These are phyloP conservation scores for Oenanthe oenanthe DNA, from an alignment of 2,113 vertebrate species.

Conservation along the genomic window DNA sequence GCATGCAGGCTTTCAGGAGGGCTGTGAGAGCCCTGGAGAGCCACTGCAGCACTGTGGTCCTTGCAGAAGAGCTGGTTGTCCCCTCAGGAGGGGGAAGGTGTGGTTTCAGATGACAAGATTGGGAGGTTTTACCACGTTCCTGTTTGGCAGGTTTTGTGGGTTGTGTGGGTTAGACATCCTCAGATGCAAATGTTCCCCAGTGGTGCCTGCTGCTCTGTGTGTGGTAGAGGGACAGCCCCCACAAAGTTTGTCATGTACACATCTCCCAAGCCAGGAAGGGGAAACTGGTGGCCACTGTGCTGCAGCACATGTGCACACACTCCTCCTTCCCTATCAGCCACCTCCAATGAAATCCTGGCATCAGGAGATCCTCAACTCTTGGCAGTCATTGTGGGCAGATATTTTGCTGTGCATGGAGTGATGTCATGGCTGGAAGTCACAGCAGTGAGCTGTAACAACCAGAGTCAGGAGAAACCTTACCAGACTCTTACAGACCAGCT, in stretches of 20 bases:
- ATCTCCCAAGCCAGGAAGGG: background rate
- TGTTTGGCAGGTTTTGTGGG: background rate
- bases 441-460: background rate
- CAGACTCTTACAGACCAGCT: background rate
- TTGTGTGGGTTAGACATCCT: conserved; percentile 22
- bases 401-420: background rate
- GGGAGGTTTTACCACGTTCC: background rate
- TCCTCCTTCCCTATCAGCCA: background rate
- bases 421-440: background rate
- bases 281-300: background rate
- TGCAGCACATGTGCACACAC: background rate
- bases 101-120: background rate
- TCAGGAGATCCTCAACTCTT: background rate
- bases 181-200: background rate
- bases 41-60: background rate
- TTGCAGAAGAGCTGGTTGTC: background rate
- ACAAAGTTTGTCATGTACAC: background rate
- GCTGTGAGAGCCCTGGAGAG: background rate
- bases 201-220: background rate
- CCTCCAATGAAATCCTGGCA: background rate
- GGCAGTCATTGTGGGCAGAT: background rate
- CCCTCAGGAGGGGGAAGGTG: background rate
- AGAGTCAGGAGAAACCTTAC: conserved; percentile 17
- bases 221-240: background rate
- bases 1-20: background rate